A percentile compares a stretch with the other conserved stretches of the same genome.
Conservation (phyloP, 2,113 vertebrate genomes). For the Neopipo cinnamomea region DNA sequence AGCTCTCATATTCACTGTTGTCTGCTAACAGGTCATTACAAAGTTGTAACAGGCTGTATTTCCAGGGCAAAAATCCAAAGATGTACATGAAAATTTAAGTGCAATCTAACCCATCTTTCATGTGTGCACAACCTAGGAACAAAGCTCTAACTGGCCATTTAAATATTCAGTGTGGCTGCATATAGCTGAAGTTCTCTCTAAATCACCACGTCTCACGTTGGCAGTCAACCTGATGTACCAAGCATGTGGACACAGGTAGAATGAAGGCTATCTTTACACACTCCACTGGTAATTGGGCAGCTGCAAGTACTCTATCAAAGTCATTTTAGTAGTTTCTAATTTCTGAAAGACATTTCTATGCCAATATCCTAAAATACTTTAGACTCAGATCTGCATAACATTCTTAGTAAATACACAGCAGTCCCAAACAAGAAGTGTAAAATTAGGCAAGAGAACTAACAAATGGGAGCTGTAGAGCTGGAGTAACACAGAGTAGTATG, state of each 20-base stretch:
- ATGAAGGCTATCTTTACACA: not conserved
- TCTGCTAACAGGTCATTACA: not conserved
- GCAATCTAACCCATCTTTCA: not conserved
- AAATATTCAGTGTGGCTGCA: not conserved
- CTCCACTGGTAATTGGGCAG: not conserved
- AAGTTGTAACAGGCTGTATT: not conserved
- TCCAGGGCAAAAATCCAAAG: not conserved
- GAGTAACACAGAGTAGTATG: not conserved
- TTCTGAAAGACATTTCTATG: not conserved
- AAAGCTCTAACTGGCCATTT: not conserved
- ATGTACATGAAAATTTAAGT: not conserved
- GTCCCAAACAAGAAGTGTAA: not conserved
- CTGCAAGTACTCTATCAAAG: not conserved
- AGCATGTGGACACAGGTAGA: not conserved
- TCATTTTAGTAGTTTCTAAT: not conserved
- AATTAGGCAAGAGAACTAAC: not conserved
- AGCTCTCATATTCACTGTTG: not conserved
- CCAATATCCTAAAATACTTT: not conserved
- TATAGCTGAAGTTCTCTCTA: not conserved
- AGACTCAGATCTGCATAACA: not conserved
- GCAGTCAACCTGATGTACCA: not conserved
- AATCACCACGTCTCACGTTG: fast-evolving
- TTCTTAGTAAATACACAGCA: not conserved
- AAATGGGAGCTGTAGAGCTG: not conserved
- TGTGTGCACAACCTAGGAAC: not conserved